These are phyloP conservation scores for Chaetops frenatus DNA, from an alignment of 2,113 vertebrate species.

Conservation along the genomic window DNA sequence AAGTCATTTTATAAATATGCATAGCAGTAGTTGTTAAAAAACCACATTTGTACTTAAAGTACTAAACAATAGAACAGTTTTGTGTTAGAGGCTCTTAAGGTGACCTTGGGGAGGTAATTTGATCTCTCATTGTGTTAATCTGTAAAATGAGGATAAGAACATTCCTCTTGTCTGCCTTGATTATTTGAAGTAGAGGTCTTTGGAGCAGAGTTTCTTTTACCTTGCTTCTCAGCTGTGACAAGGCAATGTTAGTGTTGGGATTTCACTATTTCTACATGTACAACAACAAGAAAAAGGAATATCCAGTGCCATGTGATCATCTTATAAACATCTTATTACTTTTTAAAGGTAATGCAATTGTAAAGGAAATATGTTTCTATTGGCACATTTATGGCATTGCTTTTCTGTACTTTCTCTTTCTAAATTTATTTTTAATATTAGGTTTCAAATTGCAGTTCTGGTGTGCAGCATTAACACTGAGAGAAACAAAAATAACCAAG, in stretches of 20 bases:
- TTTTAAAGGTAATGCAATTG: neutral
- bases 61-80: neutral
- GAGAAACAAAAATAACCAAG: neutral
- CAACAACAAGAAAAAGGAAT: neutral
- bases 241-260: neutral
- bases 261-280: neutral
- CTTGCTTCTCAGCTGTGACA: neutral
- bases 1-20: neutral
- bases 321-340: neutral
- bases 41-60: neutral
- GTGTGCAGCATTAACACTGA: neutral
- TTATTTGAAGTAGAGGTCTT: slow-evolving; percentile 1
- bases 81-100: neutral
- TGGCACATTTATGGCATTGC: neutral
- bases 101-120: slow-evolving; percentile 44
- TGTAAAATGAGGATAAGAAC: slow-evolving; percentile 28
- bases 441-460: slow-evolving; percentile 19
- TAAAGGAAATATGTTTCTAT: neutral
- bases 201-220: neutral
- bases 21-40: neutral
- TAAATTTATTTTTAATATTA: slow-evolving; percentile 8
- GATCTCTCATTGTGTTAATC: slow-evolving; percentile 35
- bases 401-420: neutral
- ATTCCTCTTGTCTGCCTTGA: slow-evolving; percentile 39
- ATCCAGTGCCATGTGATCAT: neutral